Evolutionary conservation across 2,888 invertebrate species (phyloP).

Genomic region (Sclerodermus sp.): DNA sequence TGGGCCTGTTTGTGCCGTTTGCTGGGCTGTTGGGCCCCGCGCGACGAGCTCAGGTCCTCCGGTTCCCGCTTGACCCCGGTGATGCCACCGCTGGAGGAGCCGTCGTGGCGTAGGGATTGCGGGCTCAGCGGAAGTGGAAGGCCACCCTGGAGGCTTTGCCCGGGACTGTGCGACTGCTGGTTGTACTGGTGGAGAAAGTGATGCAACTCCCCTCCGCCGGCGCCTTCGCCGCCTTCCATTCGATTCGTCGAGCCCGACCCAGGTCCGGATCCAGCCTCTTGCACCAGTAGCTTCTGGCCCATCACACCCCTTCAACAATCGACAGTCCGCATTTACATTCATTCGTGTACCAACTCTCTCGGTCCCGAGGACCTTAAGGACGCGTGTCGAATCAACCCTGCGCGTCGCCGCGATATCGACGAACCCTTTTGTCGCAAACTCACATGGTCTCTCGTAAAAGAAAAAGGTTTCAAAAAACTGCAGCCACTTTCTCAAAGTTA

Average conservation of each 20-base stretch:
- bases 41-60: constrained; percentile 71
- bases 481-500: no score
- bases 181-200: constrained; percentile 56
- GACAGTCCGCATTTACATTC: no score
- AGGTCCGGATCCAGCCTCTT: constrained; percentile 47
- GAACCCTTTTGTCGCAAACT: no score
- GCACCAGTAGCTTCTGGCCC: constrained; percentile 55
- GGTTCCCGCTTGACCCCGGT: constrained; percentile 74
- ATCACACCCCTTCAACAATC: constrained; percentile 48
- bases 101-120: constrained; percentile 52
- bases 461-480: no score
- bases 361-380: constrained; percentile 11
- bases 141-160: constrained; percentile 60
- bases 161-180: constrained; percentile 54
- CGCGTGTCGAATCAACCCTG: constrained; percentile 20
- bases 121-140: constrained; percentile 54
- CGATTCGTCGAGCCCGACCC: constrained; percentile 46
- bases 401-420: no score
- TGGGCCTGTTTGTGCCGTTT: constrained; percentile 49
- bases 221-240: constrained; percentile 54
- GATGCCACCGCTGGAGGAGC: constrained; percentile 42
- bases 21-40: constrained; percentile 48
- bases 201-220: constrained; percentile 60
- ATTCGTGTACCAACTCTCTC: no score
- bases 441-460: no score